phyloP scores from a whole-genome alignment of 2,797 vertebrate species.

The Sebastes matsubarae region DNA sequence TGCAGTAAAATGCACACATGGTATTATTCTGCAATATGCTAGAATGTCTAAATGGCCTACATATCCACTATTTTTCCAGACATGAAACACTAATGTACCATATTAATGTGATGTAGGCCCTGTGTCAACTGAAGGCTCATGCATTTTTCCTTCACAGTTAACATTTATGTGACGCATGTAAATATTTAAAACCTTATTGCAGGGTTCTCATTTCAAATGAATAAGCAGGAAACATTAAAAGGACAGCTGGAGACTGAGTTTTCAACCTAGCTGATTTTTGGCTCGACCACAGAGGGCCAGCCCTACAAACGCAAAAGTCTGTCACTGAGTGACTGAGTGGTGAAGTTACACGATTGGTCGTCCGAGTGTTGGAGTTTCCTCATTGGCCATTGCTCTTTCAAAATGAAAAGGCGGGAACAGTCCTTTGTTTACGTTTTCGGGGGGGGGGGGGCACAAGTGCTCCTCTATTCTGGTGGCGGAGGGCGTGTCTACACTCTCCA shows the following conservation, averaged over 20 bases:
- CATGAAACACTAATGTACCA: not conserved
- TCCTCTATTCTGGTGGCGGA: no score
- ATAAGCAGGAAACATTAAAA: not conserved
- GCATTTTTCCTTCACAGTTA: not conserved
- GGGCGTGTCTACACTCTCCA: rapidly evolving
- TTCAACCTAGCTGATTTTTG: not conserved
- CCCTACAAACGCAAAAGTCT: no score
- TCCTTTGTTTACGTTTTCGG: no score
- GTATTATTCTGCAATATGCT: not conserved
- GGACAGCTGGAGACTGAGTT: not conserved
- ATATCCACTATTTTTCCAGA: not conserved
- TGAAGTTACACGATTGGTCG: no score
- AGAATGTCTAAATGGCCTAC: not conserved
- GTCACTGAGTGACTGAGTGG: no score
- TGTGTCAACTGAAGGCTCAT: not conserved
- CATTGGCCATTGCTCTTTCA: no score
- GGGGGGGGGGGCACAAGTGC: no score
- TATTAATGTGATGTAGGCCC: not conserved
- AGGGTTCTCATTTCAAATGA: not conserved
- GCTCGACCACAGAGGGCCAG: no score
- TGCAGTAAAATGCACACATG: not conserved
- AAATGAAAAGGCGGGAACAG: no score
- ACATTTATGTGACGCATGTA: not conserved
- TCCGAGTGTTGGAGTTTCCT: no score
- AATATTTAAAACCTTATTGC: not conserved